phyloP scores from a whole-genome alignment of 2,113 vertebrate genomes.

The Oceanodroma tethys region DNA sequence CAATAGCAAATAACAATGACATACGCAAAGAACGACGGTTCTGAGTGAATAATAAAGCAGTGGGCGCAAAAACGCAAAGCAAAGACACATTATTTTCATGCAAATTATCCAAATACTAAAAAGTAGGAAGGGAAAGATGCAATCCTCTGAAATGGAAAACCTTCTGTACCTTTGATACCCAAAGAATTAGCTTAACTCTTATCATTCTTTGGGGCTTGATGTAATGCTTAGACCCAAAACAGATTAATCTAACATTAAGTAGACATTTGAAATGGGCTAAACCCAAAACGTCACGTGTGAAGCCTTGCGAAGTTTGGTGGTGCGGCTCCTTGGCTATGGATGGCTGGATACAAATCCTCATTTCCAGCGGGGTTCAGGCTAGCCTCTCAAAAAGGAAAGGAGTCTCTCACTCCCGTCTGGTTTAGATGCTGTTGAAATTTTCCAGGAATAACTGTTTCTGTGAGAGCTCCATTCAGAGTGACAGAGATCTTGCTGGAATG shows the following conservation, averaged over 20 bases:
- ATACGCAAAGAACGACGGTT: not conserved
- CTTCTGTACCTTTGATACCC: not conserved
- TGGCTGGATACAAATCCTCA: not conserved
- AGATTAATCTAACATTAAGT: not conserved
- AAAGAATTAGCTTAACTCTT: not conserved
- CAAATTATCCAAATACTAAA: not conserved
- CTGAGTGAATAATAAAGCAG: not conserved
- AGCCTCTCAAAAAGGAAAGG: not conserved
- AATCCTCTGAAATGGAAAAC: not conserved
- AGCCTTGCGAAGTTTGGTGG: not conserved
- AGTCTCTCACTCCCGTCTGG: not conserved
- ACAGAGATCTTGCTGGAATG: not conserved
- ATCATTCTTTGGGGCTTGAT: not conserved
- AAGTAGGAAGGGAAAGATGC: not conserved
- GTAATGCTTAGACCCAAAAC: not conserved
- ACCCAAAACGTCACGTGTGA: not conserved
- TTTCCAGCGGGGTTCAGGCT: not conserved
- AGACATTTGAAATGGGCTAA: not conserved
- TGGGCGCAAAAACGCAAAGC: not conserved
- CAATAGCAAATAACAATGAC: not conserved
- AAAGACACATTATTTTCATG: not conserved
- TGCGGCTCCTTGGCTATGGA: not conserved
- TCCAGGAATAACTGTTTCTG: not conserved
- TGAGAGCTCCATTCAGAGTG: not conserved
- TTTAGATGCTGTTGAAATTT: not conserved